Percentiles rank a stretch among this genome's conserved stretches.
Evolutionary conservation across 2,113 vertebrate genomes (phyloP).

Genomic region (Semicossyphus pulcher): DNA sequence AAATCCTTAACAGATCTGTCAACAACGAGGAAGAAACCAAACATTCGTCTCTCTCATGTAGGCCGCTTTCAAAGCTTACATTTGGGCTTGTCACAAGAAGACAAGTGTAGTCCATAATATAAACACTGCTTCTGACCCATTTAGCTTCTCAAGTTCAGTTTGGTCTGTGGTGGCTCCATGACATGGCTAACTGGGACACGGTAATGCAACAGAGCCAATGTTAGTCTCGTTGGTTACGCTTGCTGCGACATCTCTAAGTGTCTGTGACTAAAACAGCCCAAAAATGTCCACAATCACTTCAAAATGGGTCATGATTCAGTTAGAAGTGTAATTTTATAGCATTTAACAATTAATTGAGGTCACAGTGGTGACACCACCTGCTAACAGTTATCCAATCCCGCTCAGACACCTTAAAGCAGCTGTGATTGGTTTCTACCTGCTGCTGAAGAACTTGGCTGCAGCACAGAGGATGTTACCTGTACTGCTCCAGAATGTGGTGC

Average conservation of each 20-base stretch:
- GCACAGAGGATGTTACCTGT: conserved; percentile 5
- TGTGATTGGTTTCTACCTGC: background rate
- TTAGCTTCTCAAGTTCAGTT: background rate
- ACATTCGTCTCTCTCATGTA: no score
- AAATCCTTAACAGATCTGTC: no score
- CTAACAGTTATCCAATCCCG: conserved; percentile 31
- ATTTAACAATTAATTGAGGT: background rate
- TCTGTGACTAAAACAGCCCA: background rate
- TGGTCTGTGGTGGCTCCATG: background rate
- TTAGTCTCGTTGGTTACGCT: background rate
- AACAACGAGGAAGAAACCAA: background rate
- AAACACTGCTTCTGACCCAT: background rate
- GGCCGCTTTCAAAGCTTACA: background rate
- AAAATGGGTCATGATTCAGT: background rate
- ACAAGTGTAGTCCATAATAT: background rate
- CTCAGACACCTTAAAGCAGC: conserved; percentile 14
- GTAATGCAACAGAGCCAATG: background rate
- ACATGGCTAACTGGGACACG: background rate
- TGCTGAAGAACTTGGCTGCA: background rate
- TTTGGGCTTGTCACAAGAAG: background rate
- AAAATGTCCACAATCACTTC: background rate
- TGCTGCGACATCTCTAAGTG: background rate
- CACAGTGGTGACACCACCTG: conserved; percentile 41
- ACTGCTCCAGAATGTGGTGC: background rate
- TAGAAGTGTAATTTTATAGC: background rate